Evolutionary conservation across 2,797 vertebrate genomes (phyloP), one percentile per base, ranked within the genome.

Genomic region (Ctenochaetus hawaiiensis): DNA sequence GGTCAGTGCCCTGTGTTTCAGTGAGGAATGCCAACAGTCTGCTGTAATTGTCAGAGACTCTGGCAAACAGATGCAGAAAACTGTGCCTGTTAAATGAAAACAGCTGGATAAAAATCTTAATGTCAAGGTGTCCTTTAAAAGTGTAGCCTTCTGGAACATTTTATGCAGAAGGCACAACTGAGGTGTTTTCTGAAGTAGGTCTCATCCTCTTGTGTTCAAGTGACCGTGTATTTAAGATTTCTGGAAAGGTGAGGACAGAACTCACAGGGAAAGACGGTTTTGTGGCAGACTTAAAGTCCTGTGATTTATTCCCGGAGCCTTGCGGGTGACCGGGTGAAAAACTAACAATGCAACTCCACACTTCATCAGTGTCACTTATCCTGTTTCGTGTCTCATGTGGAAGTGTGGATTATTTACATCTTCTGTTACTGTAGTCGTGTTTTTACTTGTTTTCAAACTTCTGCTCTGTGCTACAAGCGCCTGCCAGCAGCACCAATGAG

Each of bases 331-430:
- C 20, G 14, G 49, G 26, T 62, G 59, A 57, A n/a, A 77, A 79
- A 83, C 72, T 49, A 75, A 48, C 56, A 61, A 65, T 59, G 59
- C 61, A 78, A 59, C 72, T 74, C 71, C 61, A 60, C 65, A 53
- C 44, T 68, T 68, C 63, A 56, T 49, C 37, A 26, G 45, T 66
- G 20, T 83, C 53, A 14, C 8, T 60, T 49, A 20, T 12, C 51
- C 60, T 30, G 54, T 63, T 68, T 39, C 41, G 6, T 60, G 39
- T 73, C 53, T 71, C 67, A 52, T 11, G n/a, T 65, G 45, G 22
- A 54, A 47, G 23, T 63, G 67, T 64, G 37, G 49, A 65, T 65
- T 45, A 49, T 52, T 67, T 43, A 48, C 44, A 22, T 73, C 62
- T 66, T 8, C 56, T 45, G 23, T 60, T 54, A 78, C 57, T 80